Evolutionary conservation across 2,113 vertebrate species (phyloP).

Genomic region (Notothenia rossii): DNA sequence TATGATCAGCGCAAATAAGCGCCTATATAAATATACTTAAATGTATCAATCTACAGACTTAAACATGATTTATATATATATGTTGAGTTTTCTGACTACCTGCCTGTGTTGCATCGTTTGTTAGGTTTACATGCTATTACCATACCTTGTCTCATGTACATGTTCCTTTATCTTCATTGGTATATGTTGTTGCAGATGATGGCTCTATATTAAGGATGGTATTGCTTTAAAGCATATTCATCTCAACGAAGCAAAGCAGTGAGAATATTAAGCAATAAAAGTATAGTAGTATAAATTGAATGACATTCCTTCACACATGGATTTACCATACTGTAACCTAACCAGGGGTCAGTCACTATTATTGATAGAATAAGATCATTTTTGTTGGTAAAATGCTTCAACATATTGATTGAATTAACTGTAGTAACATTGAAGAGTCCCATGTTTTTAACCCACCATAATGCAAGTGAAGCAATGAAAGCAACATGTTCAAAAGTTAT

Average conservation of each 20-base stretch:
- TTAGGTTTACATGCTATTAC: background rate
- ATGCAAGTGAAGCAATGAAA: background rate
- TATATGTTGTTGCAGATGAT: background rate
- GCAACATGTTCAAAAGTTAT: conserved; percentile 2
- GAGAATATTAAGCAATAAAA: conserved; percentile 2
- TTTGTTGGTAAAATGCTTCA: conserved; percentile 1
- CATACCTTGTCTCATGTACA: background rate
- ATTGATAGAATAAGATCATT: background rate
- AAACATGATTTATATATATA: background rate
- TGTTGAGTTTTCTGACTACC: background rate
- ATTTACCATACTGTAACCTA: background rate
- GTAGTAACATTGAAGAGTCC: background rate
- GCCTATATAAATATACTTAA: background rate
- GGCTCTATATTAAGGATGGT: background rate
- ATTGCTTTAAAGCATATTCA: background rate
- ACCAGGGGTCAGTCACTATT: background rate
- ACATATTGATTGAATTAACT: background rate
- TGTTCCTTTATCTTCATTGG: background rate
- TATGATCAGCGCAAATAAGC: background rate
- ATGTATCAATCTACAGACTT: background rate
- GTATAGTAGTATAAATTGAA: conserved; percentile 1
- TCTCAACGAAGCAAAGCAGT: background rate
- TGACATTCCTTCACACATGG: background rate
- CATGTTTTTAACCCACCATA: background rate
- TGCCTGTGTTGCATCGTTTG: background rate